Evolutionary conservation across 1,140 invertebrate genomes (phyloP), one percentile per base, ranked within the genome.

Genomic region (Drosophila nebulosa): DNA sequence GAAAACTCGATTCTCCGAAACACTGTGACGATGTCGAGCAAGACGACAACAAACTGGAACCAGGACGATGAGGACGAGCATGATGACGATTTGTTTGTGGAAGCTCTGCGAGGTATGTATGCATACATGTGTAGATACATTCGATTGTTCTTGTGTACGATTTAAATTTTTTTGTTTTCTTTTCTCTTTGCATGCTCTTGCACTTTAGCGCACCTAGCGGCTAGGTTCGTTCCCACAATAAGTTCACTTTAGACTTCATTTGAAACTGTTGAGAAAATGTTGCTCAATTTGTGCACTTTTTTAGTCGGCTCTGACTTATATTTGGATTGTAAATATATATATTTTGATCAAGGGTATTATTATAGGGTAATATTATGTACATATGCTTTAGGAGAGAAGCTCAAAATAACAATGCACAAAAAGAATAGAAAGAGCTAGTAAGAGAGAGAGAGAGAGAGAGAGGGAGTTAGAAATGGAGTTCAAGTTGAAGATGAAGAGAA

Each of bases 131-230:
- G 39, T 21, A 46, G 7, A 21, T 46, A 16, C 22, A 66, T 70
- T 70, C 56, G 68, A 70, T 69, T 70, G 68, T 53, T n/a, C n/a
- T n/a, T 36, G 46, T 53, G 9, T 46, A 42, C 68, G 57, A 62
- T 71, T 71, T 70, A 67, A 71, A 70, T 70, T 55, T 70, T 42
- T 30, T 9, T 9, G 27, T 30, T 30, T 7, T 27, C 27, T 27
- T 4, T 7, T 27, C 27, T 27, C 9, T 1, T 27, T 30, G 7
- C 27, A 30, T 30, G 10, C 27, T 30, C 27, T 30, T 30, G 27
- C 27, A n/a, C n/a, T n/a, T n/a, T n/a, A n/a, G n/a, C n/a, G n/a
- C n/a, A n/a, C n/a, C n/a, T n/a, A n/a, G n/a, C n/a, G n/a, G n/a
- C n/a, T n/a, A n/a, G n/a, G n/a, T n/a, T n/a, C n/a, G n/a, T n/a